phyloP scores from a whole-genome alignment of 1,140 invertebrate genomes.

The Pseudomyrmex sp. region DNA sequence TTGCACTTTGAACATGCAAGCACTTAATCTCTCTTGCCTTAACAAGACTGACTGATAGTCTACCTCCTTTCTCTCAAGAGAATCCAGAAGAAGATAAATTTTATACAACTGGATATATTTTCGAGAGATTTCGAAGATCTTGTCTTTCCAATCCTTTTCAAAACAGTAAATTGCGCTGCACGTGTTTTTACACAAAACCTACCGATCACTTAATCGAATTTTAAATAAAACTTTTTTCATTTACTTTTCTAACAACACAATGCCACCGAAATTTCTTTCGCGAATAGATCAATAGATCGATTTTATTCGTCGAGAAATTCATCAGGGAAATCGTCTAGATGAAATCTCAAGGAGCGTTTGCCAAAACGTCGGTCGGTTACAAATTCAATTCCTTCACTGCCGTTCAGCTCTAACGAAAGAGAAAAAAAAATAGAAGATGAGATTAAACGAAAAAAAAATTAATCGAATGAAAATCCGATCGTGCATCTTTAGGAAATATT shows the following conservation, averaged over 20 bases:
- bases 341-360: neutral
- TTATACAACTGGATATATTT: too few species aligned
- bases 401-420: neutral
- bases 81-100: neutral
- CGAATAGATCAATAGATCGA: too few species aligned
- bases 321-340: slow-evolving; percentile 18
- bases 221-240: too few species aligned
- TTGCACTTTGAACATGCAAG: slow-evolving; percentile 30
- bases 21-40: slow-evolving; percentile 65
- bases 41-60: slow-evolving; percentile 63
- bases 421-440: neutral
- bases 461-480: neutral
- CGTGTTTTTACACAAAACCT: too few species aligned
- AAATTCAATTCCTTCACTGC: neutral
- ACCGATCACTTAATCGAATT: too few species aligned
- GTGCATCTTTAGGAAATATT: slow-evolving; percentile 3
- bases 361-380: neutral
- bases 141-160: too few species aligned
- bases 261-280: too few species aligned
- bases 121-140: too few species aligned
- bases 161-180: too few species aligned
- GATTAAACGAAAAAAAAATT: slow-evolving; percentile 7
- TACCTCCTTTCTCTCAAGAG: slow-evolving; percentile 34
- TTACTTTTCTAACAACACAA: too few species aligned
- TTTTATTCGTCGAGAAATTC: too few species aligned